Conservation (phyloP, 2,113 vertebrate species). For the Mobula birostris region DNA sequence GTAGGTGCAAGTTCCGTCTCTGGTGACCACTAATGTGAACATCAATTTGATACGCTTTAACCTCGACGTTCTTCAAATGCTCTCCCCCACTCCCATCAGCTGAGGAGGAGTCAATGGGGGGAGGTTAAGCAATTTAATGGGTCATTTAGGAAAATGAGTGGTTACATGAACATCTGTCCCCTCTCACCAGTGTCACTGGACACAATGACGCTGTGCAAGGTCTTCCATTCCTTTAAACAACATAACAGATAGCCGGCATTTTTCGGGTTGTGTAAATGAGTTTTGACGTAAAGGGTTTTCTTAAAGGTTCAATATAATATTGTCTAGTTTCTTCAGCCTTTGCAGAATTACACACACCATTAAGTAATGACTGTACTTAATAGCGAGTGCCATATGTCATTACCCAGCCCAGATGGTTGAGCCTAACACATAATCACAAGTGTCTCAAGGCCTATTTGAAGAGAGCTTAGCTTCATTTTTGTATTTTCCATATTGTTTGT, state of each 20-base stretch:
- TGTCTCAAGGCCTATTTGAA: not conserved
- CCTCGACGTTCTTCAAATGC: not conserved
- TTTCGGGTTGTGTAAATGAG: not conserved
- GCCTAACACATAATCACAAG: slow-evolving; percentile 13
- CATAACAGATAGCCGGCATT: not conserved
- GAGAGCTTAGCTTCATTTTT: not conserved
- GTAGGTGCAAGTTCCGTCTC: not conserved
- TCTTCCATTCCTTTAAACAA: not conserved
- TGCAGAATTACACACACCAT: slow-evolving; percentile 3
- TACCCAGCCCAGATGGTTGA: slow-evolving; percentile 31
- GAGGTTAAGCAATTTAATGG: not conserved
- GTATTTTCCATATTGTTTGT: not conserved
- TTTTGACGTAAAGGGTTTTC: slow-evolving; percentile 8
- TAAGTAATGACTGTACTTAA: slow-evolving; percentile 33
- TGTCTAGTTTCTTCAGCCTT: slow-evolving; percentile 18
- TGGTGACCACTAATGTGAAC: not conserved
- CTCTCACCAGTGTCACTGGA: not conserved
- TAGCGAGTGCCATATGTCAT: slow-evolving; percentile 19
- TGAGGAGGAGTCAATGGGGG: not conserved
- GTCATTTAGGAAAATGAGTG: not conserved
- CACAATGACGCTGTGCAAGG: not conserved
- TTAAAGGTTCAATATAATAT: not conserved
- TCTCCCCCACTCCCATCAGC: not conserved
- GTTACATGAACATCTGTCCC: not conserved
- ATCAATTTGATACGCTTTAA: not conserved